Base-by-base conservation (phyloP, 2,113 vertebrate species). In the Gadus chalcogrammus region DNA sequence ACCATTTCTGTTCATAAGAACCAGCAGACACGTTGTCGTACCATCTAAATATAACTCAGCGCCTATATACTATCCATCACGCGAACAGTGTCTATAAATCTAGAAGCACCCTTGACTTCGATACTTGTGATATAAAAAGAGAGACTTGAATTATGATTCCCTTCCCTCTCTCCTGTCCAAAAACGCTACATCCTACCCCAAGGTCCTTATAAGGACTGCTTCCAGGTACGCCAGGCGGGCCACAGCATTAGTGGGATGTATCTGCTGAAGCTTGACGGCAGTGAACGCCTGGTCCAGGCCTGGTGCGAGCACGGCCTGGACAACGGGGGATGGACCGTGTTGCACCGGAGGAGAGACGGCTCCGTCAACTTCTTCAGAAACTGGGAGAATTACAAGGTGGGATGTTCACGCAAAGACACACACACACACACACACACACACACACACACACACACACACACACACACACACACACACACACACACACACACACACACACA, bases 331-430 rank as follows among this genome's bases (percentile, higher is more conserved):
- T 99, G 97, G 97, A 97, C 97, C 0, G 96, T 98, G 17, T 94
- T 99, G 84, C 97, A 99, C 85, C 94, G 94, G 71, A 95, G 97
- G 80, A 94, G 75, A 85, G 97, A 99, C 9, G 97, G 97, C 75
- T 94, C 97, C 3, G 94, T 97, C 65, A 99, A 99, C 88, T 99
- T 99, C 84, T 99, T 99, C 87, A 94, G 96, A 68, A 99, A 99
- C 38, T 99, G 96, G 97, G 97, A 99, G 67, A 99, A 94, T 75
- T 99, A 99, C 73, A 99, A 99, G 93, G 97, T 95, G 92, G 84
- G 69, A 9, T 48, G 8, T 48, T 13, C 42, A 48, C 42, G 2
- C 42, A 48, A 7, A 48, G 6, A 8, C 42, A 48, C 42, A 48
- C 8, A 8, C 42, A 48, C 42, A 12, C 42, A 8, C 42, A 48